phyloP scores from a whole-genome alignment of 2,888 invertebrate species.

The Hyalella azteca region DNA sequence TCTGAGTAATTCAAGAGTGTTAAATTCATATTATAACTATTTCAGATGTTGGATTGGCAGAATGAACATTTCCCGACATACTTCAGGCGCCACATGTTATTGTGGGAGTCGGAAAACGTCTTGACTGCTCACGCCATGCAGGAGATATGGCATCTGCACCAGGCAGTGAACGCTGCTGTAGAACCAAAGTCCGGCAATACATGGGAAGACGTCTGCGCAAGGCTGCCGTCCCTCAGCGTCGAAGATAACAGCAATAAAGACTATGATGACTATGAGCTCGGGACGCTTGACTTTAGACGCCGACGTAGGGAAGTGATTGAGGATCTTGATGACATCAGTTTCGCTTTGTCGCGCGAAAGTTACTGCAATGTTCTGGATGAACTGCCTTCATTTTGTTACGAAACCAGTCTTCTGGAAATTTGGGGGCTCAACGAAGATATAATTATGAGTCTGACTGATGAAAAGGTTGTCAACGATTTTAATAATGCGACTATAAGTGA shows the following conservation, averaged over 20 bases:
- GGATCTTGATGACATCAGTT: conserved; percentile 44
- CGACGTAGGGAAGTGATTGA: conserved; percentile 6
- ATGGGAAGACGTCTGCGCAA: conserved; percentile 44
- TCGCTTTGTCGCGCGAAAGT: conserved; percentile 44
- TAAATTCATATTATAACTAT: background rate
- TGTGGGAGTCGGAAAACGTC: conserved; percentile 67
- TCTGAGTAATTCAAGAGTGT: background rate
- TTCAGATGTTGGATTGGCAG: conserved; percentile 74
- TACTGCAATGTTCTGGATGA: conserved; percentile 41
- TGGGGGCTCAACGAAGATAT: conserved; percentile 72
- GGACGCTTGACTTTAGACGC: conserved; percentile 31
- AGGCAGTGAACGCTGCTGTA: background rate
- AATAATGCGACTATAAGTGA: conserved; percentile 68
- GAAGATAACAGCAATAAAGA: background rate
- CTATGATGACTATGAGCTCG: conserved; percentile 43
- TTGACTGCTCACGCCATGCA: conserved; percentile 40
- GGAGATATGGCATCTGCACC: conserved; percentile 50
- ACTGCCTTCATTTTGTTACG: conserved; percentile 66
- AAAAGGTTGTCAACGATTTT: conserved; percentile 71
- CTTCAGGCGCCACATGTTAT: conserved; percentile 68
- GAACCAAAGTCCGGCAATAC: background rate
- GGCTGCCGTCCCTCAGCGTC: conserved; percentile 41
- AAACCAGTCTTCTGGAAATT: conserved; percentile 73
- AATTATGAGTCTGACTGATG: conserved; percentile 66
- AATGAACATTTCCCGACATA: conserved; percentile 72